Evolutionary conservation across 2,797 vertebrate species (phyloP).

Genomic region (Phyllotis vaccarum): DNA sequence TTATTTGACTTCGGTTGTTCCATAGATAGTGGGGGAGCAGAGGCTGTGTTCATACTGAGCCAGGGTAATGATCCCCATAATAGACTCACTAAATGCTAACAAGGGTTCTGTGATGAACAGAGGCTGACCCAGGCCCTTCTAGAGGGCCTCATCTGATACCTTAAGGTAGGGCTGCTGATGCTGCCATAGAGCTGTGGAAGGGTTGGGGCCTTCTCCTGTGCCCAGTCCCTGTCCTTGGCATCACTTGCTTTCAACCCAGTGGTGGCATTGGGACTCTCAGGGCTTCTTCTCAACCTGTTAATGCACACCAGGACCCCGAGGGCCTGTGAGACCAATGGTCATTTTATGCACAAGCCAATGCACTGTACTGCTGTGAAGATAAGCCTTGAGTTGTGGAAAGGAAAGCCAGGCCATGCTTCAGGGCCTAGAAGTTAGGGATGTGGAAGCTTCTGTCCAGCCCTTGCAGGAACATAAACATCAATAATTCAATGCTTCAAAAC

Average conservation of each 20-base stretch:
- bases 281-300: neutral
- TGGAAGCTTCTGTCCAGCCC: rapidly evolving
- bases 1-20: neutral
- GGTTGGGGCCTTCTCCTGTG: neutral
- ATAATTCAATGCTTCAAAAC: slow-evolving; percentile 11
- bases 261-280: rapidly evolving
- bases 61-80: neutral
- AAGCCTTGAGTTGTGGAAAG: too few relatives aligned
- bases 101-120: too few relatives aligned
- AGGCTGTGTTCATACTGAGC: neutral
- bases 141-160: neutral
- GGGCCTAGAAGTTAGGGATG: neutral
- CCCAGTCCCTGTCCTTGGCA: neutral
- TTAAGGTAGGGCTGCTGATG: neutral
- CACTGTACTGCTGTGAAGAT: neutral
- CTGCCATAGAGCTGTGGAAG: neutral
- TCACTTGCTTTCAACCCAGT: rapidly evolving
- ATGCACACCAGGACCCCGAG: neutral
- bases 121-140: neutral
- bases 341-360: rapidly evolving
- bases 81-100: neutral
- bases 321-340: neutral
- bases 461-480: neutral
- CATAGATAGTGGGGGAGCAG: neutral
- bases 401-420: neutral